Percentiles rank a stretch among this genome's conserved stretches.
phyloP scores from a whole-genome alignment of 2,113 vertebrate genomes.

The Chionodraco myersi region DNA sequence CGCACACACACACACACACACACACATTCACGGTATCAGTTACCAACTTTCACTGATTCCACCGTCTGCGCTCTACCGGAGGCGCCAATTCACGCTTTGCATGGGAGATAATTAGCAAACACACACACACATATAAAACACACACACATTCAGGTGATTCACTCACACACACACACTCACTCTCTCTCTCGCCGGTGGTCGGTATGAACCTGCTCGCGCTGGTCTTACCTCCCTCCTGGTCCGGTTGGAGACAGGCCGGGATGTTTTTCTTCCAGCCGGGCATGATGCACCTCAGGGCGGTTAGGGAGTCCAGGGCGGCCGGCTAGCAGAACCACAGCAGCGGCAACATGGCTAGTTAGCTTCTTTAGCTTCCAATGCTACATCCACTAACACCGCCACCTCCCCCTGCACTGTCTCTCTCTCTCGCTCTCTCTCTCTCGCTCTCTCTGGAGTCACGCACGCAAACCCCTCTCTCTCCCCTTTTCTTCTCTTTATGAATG shows the following conservation, averaged over 20 bases:
- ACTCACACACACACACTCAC: constrained; percentile 1
- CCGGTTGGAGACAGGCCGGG: constrained; percentile 95
- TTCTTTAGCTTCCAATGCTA: constrained; percentile 64
- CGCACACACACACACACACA: constrained; percentile 5
- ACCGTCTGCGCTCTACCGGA: constrained; percentile 53
- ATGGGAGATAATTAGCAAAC: constrained; percentile 54
- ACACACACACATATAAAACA: neutral
- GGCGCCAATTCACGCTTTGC: constrained; percentile 57
- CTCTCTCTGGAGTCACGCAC: neutral
- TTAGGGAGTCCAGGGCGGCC: constrained; percentile 82
- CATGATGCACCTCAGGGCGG: constrained; percentile 87
- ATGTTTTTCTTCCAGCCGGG: constrained; percentile 98
- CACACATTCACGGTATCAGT: constrained; percentile 34
- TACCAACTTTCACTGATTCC: constrained; percentile 72
- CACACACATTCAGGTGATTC: neutral
- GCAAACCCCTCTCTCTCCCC: constrained; percentile 12
- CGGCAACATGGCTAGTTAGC: constrained; percentile 80
- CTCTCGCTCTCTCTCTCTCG: constrained; percentile 26
- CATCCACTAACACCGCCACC: constrained; percentile 54
- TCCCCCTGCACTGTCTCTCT: constrained; percentile 57
- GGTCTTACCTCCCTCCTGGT: constrained; percentile 88
- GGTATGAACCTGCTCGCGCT: constrained; percentile 34
- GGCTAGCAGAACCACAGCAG: constrained; percentile 73
- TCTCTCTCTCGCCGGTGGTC: constrained; percentile 45
- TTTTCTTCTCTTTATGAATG: constrained; percentile 30